These are phyloP conservation scores for Vanacampus margaritifer DNA, from an alignment of 2,113 vertebrate genomes.

Conservation along the genomic window DNA sequence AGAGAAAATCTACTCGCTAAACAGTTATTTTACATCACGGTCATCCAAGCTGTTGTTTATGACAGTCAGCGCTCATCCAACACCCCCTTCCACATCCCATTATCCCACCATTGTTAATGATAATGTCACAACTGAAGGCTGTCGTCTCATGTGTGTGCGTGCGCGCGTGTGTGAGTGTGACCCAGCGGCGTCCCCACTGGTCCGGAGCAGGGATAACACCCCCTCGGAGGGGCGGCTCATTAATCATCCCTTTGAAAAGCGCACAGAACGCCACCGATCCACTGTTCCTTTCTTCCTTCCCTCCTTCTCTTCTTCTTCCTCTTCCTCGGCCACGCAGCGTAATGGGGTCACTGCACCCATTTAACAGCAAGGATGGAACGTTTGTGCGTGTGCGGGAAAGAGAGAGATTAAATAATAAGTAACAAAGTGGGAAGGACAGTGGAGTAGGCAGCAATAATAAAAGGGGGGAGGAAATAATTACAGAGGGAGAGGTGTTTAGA, in stretches of 20 bases:
- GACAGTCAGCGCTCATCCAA: conserved; percentile 5
- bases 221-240: conserved; percentile 58
- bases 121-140: conserved; percentile 53
- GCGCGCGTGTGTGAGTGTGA: conserved; percentile 39
- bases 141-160: conserved; percentile 10
- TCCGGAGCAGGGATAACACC: conserved; percentile 62
- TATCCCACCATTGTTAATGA: conserved; percentile 57
- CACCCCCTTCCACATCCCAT: conserved; percentile 42
- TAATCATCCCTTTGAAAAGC: conserved; percentile 71
- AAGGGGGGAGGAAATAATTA: conserved; percentile 57
- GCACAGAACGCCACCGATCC: conserved; percentile 52
- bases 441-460: conserved; percentile 45
- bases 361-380: conserved; percentile 57
- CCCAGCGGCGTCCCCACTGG: conserved; percentile 62
- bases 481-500: conserved; percentile 55
- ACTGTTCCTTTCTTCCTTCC: conserved; percentile 60
- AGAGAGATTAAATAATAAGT: conserved; percentile 66
- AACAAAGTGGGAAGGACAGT: conserved; percentile 47
- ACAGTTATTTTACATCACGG: background rate
- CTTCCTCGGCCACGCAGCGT: conserved; percentile 42
- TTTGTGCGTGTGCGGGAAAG: background rate
- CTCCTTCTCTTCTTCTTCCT: conserved; percentile 46
- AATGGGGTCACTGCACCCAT: conserved; percentile 76
- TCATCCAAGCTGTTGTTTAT: background rate
- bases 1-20: background rate